Base-by-base conservation (phyloP, 2,113 vertebrate species). In the Triplophysa tibetana region DNA sequence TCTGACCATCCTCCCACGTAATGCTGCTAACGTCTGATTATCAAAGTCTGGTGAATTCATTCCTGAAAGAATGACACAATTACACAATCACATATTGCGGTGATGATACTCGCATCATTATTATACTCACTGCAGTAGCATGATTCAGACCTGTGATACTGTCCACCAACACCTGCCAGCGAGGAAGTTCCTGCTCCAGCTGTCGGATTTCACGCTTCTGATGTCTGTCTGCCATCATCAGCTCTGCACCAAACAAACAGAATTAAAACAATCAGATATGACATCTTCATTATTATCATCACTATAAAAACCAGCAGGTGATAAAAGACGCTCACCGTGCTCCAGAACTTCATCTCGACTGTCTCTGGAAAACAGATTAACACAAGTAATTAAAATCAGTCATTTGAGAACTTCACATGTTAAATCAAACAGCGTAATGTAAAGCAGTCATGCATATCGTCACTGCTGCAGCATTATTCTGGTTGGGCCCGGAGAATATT, bases 1-100 rank as follows among this genome's bases (percentile, higher is more conserved):
- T 33, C 97, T 94, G 17, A 98, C 97, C 96, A 98, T 97, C 74
- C 97, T 90, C 68, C 97, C 97, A 50, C 97, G 92, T 67, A 98
- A 88, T 10, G 96, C 97, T 0, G 97, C 96, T 87, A 98, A 90
- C 0, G 97, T 98, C 91, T 98, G 97, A 89, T 95, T 98, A 89
- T 98, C 97, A 13, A 98, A 98, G 85, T 98, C 97, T 0, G 97
- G 97, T 80, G 96, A 96, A 88, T 95, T 97, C 94, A 98, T 98
- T 38, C 96, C 96, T 98, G 80, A 0, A 58, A 81, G 26, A 52
- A 4, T 75, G 19, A 21, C 1, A 70, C 1, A 7, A 58, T 21
- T 21, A 58, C 54, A 21, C 54, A 1, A 78, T 5, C 23, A 33
- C 24, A 48, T 12, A 45, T 41, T 75, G 3, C 3, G n/a, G 29